Evolutionary conservation across 2,888 invertebrate species (phyloP), one percentile per base, ranked within the genome.

Genomic region (Scaptomyza caliginosa): DNA sequence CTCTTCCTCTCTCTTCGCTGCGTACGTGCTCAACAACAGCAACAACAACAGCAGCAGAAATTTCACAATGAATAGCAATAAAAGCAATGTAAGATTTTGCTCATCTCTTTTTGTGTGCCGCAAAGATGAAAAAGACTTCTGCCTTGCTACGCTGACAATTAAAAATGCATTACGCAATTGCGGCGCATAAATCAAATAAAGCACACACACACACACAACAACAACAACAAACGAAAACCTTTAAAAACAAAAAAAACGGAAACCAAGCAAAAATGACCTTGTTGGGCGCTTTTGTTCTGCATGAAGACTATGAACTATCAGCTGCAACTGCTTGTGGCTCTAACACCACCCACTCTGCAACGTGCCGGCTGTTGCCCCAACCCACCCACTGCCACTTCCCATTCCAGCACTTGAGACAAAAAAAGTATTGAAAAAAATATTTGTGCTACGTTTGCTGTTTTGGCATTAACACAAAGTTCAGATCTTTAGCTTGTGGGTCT

Each of bases 401-500:
- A 62, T 39, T 39, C 40, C 34, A 21, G 36, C 17, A 26, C 39
- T 34, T 11, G 24, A 49, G 38, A 36, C 34, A 42, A 52, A 36
- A 28, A 42, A 52, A 34, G 19, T 49, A 48, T 59, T 51, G 39
- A 58, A 58, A 67, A 73, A 63, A 34, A 28, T 30, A n/a, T 74
- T 6, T 74, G 77, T 60, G 46, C 77, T 74, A 66, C 63, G 43
- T 81, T 82, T 68, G 69, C 36, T 67, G 60, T 55, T 67, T 79
- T 80, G 85, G 79, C 79, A 80, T 80, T 80, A 80, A 79, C 85
- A 84, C 86, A 79, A 79, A 86, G 87, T 86, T 86, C 87, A 80
- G 67, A 77, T 73, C 63, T 62, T 48, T 77, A 46, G 48, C 51
- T 32, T 54, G 40, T 45, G 30, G 36, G 17, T 36, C 17, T 30